Evolutionary conservation across 2,797 vertebrate species (phyloP).

Genomic region (Sebastes matsubarae): DNA sequence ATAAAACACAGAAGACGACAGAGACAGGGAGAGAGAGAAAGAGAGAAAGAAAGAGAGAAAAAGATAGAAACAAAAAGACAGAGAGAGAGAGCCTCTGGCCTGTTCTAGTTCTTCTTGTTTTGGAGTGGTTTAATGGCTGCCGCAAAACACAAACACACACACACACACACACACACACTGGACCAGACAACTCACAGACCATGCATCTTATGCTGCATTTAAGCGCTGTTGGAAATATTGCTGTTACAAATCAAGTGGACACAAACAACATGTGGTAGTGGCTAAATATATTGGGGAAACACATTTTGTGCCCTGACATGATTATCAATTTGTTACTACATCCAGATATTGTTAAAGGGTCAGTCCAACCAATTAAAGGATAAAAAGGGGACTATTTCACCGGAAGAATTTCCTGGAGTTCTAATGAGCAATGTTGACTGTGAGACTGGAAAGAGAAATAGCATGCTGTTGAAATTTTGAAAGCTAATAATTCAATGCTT

Average conservation of each 20-base stretch:
- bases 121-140: constrained; percentile 58
- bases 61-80: background rate
- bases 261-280: background rate
- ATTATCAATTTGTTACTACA: background rate
- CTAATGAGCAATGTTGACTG: background rate
- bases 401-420: background rate
- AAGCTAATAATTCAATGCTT: background rate
- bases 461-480: background rate
- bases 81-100: constrained; percentile 49
- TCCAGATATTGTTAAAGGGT: background rate
- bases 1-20: constrained; percentile 7
- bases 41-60: background rate
- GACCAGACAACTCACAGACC: constrained; percentile 22
- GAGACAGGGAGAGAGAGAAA: background rate
- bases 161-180: background rate
- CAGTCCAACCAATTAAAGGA: background rate
- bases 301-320: background rate
- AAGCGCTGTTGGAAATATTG: constrained; percentile 15
- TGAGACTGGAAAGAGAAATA: background rate
- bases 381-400: background rate
- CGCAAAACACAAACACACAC: background rate
- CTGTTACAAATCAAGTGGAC: constrained; percentile 26
- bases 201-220: constrained; percentile 22
- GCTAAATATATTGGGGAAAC: background rate
- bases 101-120: constrained; percentile 65